phyloP scores from a whole-genome alignment of 2,797 vertebrate species.

The Sebastes oblongus region DNA sequence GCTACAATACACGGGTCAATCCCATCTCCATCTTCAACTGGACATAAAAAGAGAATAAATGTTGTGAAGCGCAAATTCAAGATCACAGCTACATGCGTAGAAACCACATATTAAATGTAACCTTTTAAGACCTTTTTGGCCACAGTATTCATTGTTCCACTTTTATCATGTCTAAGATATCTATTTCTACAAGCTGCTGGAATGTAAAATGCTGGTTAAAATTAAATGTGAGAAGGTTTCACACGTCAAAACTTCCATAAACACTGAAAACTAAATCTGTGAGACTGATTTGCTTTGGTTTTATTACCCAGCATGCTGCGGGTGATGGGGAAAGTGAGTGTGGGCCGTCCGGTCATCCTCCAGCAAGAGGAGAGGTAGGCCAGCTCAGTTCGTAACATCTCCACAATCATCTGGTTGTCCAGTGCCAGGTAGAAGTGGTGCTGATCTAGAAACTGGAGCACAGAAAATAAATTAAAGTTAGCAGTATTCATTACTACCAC shows the following conservation, averaged over 20 bases:
- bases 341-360: slow-evolving; percentile 97
- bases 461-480: neutral
- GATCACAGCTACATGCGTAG: neutral
- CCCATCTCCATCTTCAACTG: slow-evolving; percentile 91
- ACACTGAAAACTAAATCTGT: neutral
- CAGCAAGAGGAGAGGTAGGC: slow-evolving; percentile 95
- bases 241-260: neutral
- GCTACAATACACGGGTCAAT: slow-evolving; percentile 93
- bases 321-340: slow-evolving; percentile 93
- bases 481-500: neutral
- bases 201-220: neutral
- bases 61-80: neutral
- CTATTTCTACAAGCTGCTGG: neutral
- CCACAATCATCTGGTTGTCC: slow-evolving; percentile 98
- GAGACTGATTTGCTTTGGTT: neutral
- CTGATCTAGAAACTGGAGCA: slow-evolving; percentile 92
- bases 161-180: neutral
- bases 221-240: neutral
- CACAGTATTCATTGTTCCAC: neutral
- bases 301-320: slow-evolving; percentile 92
- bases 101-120: neutral
- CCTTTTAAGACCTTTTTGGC: neutral
- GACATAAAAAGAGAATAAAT: slow-evolving; percentile 32
- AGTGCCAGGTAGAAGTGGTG: slow-evolving; percentile 98
- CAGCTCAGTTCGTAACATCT: slow-evolving; percentile 95